Evolutionary conservation across 2,888 invertebrate species (phyloP), one percentile per base, ranked within the genome.

Genomic region (Meteorus cinctellus): DNA sequence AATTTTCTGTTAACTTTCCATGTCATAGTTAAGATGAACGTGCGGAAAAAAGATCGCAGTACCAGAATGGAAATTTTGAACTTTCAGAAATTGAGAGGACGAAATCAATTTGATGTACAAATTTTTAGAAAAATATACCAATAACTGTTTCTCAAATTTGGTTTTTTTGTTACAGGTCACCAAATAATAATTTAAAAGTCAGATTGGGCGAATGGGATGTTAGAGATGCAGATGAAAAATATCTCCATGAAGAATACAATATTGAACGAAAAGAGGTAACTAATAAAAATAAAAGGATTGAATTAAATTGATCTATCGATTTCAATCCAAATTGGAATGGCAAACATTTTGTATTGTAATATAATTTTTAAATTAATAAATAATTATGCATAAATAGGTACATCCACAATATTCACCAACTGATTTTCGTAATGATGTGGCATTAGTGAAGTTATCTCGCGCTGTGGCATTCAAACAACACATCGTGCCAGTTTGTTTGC

Each of bases 131-230:
- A 2, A 41, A 12, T 12, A 4, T 41, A 2, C 12, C 4, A 1
- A 12, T 41, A 1, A 41, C 6, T 41, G 41, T 41, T 8, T 41
- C 41, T 41, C 12, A 34, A 6, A 6, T 41, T 12, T 41, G 2
- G 12, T 41, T 12, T 31, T 51, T 55, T 69, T n/a, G 34, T 70
- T 70, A 29, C 19, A 97, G 97, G 72, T 96, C 97, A 8, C 94
- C 97, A 29, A 97, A 97, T 87, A 94, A 94, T 68, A 96, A 96
- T 86, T 93, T 98, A 82, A 94, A 96, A 82, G 96, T 98, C 0
- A 93, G 97, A 1, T 91, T 97, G 0, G 97, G 97, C 0, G 97
- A 98, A 87, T 97, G 97, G 96, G 97, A 98, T 88, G 97, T 97
- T 0, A 90, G 96, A 0, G 96, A 95, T 72, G 93, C 95, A 24